These are phyloP conservation scores for Brachyptera risi DNA, from an alignment of 2,888 invertebrate species.

Conservation along the genomic window DNA sequence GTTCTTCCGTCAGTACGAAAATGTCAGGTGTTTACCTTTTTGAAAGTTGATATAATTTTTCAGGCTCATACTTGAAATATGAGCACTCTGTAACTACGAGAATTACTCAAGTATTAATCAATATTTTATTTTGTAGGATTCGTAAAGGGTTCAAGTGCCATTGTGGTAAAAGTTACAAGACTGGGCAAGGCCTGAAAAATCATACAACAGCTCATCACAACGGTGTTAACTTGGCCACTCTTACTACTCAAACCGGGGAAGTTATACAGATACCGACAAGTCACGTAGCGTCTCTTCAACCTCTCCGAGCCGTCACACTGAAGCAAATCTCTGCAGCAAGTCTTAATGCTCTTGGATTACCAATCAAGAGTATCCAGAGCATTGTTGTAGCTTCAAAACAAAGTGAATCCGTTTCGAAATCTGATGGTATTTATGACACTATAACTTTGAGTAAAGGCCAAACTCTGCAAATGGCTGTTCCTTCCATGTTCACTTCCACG, in stretches of 20 bases:
- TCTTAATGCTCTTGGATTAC: conserved; percentile 37
- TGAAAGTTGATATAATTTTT: conserved; percentile 5
- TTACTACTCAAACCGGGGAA: conserved; percentile 38
- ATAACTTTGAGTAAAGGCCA: conserved; percentile 24
- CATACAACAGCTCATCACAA: conserved; percentile 55
- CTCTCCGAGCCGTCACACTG: conserved; percentile 37
- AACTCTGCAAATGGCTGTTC: conserved; percentile 24
- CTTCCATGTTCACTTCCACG: conserved; percentile 4
- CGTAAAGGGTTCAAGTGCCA: conserved; percentile 77
- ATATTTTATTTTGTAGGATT: conserved; percentile 53
- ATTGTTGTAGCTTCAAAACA: conserved; percentile 38
- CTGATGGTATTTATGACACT: conserved; percentile 20
- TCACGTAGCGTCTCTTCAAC: conserved; percentile 35
- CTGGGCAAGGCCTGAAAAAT: conserved; percentile 70
- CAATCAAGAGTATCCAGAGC: conserved; percentile 37
- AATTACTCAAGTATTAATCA: no score
- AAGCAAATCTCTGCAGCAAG: conserved; percentile 36
- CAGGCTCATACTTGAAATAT: not conserved
- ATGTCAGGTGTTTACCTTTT: no score
- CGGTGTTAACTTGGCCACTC: conserved; percentile 39
- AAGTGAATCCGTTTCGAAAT: not conserved
- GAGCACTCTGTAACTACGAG: conserved; percentile 8
- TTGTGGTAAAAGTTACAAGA: conserved; percentile 84
- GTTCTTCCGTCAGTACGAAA: no score
- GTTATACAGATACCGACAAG: conserved; percentile 38